Conservation (phyloP, 2,888 invertebrate genomes). For the Megamerina dolium region DNA sequence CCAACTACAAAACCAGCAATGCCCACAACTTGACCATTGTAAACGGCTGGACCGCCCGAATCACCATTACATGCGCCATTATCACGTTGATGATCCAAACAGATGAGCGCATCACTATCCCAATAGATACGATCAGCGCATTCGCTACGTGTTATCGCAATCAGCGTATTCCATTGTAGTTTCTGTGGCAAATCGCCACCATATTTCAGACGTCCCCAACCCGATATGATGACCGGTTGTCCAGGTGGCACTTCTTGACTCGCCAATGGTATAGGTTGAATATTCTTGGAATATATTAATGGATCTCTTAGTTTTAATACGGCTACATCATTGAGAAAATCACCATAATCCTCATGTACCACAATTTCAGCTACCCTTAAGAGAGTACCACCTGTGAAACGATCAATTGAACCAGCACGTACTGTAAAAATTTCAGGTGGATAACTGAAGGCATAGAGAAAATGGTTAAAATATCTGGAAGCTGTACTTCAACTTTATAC, state of each 20-base stretch:
- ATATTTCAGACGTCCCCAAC: slow-evolving; percentile 32
- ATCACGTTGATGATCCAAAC: slow-evolving; percentile 29
- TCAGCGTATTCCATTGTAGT: slow-evolving; percentile 34
- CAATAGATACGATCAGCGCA: slow-evolving; percentile 23
- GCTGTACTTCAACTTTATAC: too few species aligned
- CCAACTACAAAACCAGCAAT: slow-evolving; percentile 34
- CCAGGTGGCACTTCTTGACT: slow-evolving; percentile 24
- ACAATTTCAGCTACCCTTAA: slow-evolving; percentile 27
- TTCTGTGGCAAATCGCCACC: slow-evolving; percentile 29
- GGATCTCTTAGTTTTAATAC: slow-evolving; percentile 28
- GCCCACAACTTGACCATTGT: slow-evolving; percentile 32
- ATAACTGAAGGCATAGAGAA: slow-evolving; percentile 8
- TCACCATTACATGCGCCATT: slow-evolving; percentile 40
- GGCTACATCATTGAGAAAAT: slow-evolving; percentile 35
- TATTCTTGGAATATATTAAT: slow-evolving; percentile 26
- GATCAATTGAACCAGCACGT: slow-evolving; percentile 26
- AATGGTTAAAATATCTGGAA: too few species aligned
- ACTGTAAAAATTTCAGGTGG: slow-evolving; percentile 10
- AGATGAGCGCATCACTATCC: slow-evolving; percentile 28
- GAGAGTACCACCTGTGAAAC: slow-evolving; percentile 33
- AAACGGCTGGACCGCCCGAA: slow-evolving; percentile 38
- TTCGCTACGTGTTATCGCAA: slow-evolving; percentile 20
- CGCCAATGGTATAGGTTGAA: slow-evolving; percentile 34
- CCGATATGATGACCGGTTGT: slow-evolving; percentile 30
- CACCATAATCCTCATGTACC: slow-evolving; percentile 30